Evolutionary conservation across 2,113 vertebrate genomes (phyloP).

Genomic region (Caracal caracal): DNA sequence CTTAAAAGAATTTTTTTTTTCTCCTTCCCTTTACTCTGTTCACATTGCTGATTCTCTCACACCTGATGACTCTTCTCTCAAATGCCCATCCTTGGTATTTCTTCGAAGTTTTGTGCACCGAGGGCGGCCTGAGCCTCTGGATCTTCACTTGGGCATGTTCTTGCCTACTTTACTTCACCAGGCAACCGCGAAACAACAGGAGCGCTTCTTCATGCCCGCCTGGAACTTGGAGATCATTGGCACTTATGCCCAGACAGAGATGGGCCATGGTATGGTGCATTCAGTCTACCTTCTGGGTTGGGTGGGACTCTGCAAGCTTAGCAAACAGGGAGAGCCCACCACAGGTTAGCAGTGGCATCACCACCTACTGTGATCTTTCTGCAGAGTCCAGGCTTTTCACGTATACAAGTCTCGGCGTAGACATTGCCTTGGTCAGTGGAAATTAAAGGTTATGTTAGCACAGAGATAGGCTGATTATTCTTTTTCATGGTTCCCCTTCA

Average conservation of each 20-base stretch:
- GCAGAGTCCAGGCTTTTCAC: background rate
- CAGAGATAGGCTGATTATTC: background rate
- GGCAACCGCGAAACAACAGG: slow-evolving; percentile 96
- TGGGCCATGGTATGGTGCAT: slow-evolving; percentile 96
- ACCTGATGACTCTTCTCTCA: slow-evolving; percentile 76
- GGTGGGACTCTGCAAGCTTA: slow-evolving; percentile 5
- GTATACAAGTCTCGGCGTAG: background rate
- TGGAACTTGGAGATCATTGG: slow-evolving; percentile 99
- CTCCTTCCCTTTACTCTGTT: slow-evolving; percentile 75
- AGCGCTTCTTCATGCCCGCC: slow-evolving; percentile 97
- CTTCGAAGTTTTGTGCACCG: slow-evolving; percentile 92
- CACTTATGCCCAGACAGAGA: slow-evolving; percentile 99
- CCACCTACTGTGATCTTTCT: background rate
- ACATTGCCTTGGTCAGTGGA: background rate
- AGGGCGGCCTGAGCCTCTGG: slow-evolving; percentile 94
- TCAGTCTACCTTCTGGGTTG: slow-evolving; percentile 80
- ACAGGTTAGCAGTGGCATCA: accelerated
- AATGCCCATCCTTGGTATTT: slow-evolving; percentile 70
- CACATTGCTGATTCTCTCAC: slow-evolving; percentile 70
- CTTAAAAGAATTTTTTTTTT: slow-evolving; percentile 79
- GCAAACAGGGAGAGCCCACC: accelerated
- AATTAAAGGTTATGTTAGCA: background rate
- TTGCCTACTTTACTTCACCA: slow-evolving; percentile 98
- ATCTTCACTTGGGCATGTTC: slow-evolving; percentile 99
- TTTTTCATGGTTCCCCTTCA: background rate